These are phyloP conservation scores for Eupithecia pulchellata DNA, from an alignment of 2,888 invertebrate species.

Conservation along the genomic window DNA sequence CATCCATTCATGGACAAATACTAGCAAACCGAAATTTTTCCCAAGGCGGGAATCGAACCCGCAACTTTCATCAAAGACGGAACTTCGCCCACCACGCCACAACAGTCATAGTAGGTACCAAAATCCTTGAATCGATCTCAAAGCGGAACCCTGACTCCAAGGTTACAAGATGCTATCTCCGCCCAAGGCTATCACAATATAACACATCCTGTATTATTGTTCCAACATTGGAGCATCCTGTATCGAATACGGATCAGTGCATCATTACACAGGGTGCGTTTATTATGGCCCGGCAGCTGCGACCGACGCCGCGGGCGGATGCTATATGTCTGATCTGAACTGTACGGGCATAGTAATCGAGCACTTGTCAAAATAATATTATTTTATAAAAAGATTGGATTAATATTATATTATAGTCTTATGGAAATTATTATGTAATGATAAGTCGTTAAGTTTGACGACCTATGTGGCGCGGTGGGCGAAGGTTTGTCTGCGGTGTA, in stretches of 20 bases:
- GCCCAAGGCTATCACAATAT: conserved; percentile 15
- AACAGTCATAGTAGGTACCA: too few species aligned
- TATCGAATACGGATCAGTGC: conserved; percentile 44
- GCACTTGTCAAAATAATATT: conserved; percentile 30
- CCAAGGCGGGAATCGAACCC: too few species aligned
- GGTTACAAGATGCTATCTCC: conserved; percentile 3
- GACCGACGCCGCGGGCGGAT: conserved; percentile 56
- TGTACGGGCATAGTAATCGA: conserved; percentile 19
- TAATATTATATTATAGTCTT: neutral
- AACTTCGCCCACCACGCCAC: too few species aligned
- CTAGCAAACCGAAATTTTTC: too few species aligned
- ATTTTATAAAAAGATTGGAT: conserved; percentile 12
- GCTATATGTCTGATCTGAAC: conserved; percentile 30
- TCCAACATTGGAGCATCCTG: conserved; percentile 19
- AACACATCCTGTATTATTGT: conserved; percentile 48
- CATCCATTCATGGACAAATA: too few species aligned
- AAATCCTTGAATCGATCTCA: neutral
- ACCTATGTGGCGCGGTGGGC: too few species aligned
- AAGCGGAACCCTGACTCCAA: neutral
- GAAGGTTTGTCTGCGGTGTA: too few species aligned
- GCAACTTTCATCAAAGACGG: too few species aligned
- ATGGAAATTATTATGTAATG: neutral
- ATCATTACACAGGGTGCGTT: conserved; percentile 59
- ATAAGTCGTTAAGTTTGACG: too few species aligned
- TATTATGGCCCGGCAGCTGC: conserved; percentile 69